Evolutionary conservation across 2,113 vertebrate genomes (phyloP).

Genomic region (Rhineura floridana): DNA sequence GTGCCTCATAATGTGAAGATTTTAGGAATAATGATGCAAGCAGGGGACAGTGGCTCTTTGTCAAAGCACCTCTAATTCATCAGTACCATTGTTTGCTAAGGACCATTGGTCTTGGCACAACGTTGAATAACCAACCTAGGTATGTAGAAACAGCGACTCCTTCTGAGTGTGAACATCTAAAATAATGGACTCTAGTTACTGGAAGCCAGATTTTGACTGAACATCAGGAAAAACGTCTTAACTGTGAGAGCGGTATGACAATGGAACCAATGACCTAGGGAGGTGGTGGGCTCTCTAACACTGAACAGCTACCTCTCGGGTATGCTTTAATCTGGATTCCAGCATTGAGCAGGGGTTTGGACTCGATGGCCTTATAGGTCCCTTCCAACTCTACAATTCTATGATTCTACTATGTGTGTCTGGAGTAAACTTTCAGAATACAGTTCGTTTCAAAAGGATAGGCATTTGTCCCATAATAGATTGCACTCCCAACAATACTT

Average conservation of each 20-base stretch:
- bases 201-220: too few species aligned
- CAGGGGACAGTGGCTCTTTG: not conserved
- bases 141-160: not conserved
- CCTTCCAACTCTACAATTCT: too few species aligned
- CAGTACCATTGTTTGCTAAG: not conserved
- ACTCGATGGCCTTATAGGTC: too few species aligned
- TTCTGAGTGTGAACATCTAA: not conserved
- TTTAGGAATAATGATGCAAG: not conserved
- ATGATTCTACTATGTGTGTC: too few species aligned
- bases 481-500: not conserved
- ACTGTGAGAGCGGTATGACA: too few species aligned
- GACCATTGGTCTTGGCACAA: not conserved
- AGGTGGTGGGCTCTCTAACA: too few species aligned
- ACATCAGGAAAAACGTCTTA: too few species aligned
- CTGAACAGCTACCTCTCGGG: too few species aligned
- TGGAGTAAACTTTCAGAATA: not conserved
- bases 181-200: too few species aligned
- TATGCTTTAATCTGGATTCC: too few species aligned
- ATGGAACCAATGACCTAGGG: too few species aligned
- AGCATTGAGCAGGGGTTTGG: too few species aligned
- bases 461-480: not conserved
- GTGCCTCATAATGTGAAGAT: not conserved
- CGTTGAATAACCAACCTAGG: not conserved
- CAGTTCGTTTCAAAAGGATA: not conserved
- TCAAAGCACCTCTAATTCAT: not conserved